phyloP scores from a whole-genome alignment of 1,140 invertebrate genomes.

The Drosophila yakuba region DNA sequence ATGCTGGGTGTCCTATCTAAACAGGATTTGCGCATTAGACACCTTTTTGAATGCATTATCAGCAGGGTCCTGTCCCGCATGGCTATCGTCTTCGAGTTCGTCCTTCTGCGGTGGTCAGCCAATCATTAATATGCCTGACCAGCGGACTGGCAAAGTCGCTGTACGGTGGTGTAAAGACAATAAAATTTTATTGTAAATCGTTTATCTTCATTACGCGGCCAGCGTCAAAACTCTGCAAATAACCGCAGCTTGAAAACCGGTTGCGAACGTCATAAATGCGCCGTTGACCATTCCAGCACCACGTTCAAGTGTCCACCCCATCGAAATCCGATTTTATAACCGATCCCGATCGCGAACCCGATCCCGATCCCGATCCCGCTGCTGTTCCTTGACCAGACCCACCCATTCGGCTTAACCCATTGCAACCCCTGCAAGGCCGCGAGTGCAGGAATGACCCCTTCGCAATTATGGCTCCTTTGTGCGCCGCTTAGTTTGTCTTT shows the following conservation, averaged over 20 bases:
- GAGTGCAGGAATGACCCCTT: slow-evolving; percentile 62
- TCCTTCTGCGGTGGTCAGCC: slow-evolving; percentile 49
- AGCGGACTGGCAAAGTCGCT: slow-evolving; percentile 27
- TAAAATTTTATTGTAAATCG: slow-evolving; percentile 77
- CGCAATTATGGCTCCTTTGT: slow-evolving; percentile 78
- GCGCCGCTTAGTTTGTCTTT: slow-evolving; percentile 75
- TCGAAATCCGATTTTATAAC: slow-evolving; percentile 1
- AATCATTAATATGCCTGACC: slow-evolving; percentile 71
- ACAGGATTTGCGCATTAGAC: slow-evolving; percentile 50
- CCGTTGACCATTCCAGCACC: slow-evolving; percentile 24
- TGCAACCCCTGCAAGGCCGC: slow-evolving; percentile 58
- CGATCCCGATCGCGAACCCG: background rate
- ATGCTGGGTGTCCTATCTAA: slow-evolving; percentile 27
- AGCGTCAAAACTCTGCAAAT: slow-evolving; percentile 64
- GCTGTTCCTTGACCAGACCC: background rate
- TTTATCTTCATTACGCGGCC: slow-evolving; percentile 80
- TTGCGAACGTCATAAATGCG: slow-evolving; percentile 55
- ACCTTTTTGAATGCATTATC: slow-evolving; percentile 33
- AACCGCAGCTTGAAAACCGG: slow-evolving; percentile 63
- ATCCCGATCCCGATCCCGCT: background rate
- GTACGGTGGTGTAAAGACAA: slow-evolving; percentile 61
- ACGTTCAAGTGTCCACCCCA: slow-evolving; percentile 73
- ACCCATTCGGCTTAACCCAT: slow-evolving; percentile 10
- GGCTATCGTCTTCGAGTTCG: slow-evolving; percentile 11
- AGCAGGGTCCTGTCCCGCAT: slow-evolving; percentile 43